Evolutionary conservation across 64 coral and sea anemone genomes (phyloP).

Genomic region (Orbicella faveolata): DNA sequence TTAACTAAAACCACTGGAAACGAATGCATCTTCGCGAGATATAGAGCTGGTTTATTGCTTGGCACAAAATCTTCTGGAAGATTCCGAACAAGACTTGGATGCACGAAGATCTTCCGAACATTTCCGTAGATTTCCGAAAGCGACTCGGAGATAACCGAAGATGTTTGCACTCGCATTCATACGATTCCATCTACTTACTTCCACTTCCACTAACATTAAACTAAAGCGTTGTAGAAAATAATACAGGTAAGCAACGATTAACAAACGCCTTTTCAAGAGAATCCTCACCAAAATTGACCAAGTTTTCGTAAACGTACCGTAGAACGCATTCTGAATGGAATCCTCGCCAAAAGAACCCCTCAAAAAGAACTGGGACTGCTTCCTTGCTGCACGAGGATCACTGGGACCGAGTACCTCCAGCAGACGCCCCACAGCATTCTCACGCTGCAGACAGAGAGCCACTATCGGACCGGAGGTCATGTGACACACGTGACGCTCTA

Average conservation of each 20-base stretch:
- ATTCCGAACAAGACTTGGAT: background rate
- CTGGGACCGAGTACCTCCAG: slow-evolving; percentile 82
- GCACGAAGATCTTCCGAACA: background rate
- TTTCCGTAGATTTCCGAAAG: background rate
- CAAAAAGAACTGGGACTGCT: slow-evolving; percentile 87
- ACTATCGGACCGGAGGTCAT: slow-evolving; percentile 78
- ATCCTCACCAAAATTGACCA: background rate
- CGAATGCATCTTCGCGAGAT: no score
- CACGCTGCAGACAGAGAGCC: slow-evolving; percentile 82
- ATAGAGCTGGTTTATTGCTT: no score
- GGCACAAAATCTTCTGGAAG: background rate
- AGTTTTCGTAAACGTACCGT: slow-evolving; percentile 50
- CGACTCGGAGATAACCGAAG: no score
- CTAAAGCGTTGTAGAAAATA: no score
- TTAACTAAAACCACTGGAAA: background rate
- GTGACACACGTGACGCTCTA: slow-evolving; percentile 59
- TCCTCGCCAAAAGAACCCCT: slow-evolving; percentile 92
- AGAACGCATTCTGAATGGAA: slow-evolving; percentile 73
- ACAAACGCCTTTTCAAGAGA: background rate
- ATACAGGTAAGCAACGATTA: no score
- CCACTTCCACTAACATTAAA: no score
- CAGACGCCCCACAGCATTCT: slow-evolving; percentile 86
- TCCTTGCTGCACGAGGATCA: slow-evolving; percentile 57
- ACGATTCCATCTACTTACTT: no score
- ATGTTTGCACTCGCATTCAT: no score